phyloP scores from a whole-genome alignment of 1,140 invertebrate species.

The Mamestra configurata region DNA sequence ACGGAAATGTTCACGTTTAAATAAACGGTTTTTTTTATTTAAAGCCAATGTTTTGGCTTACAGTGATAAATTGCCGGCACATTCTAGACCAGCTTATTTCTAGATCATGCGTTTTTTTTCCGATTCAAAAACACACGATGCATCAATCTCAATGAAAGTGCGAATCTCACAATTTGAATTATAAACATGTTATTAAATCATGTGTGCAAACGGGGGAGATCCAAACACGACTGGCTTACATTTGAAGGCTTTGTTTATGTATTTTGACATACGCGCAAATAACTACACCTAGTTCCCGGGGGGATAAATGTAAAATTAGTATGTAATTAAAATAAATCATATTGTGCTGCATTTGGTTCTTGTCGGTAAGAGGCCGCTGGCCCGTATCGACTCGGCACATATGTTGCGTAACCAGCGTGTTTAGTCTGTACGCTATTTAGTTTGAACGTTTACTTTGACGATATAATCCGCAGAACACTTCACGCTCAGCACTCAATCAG shows the following conservation, averaged over 20 bases:
- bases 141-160: constrained; percentile 14
- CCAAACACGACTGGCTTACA: constrained; percentile 30
- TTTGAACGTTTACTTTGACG: constrained; percentile 59
- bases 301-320: constrained; percentile 32
- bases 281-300: constrained; percentile 11
- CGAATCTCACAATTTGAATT: constrained; percentile 4
- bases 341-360: constrained; percentile 51
- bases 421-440: constrained; percentile 60
- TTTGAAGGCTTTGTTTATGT: constrained; percentile 35
- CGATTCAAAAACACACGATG: neutral
- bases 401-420: constrained; percentile 58
- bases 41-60: constrained; percentile 40
- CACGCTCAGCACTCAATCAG: constrained; percentile 47
- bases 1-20: constrained; percentile 32
- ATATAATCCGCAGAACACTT: constrained; percentile 63
- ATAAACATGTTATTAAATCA: constrained; percentile 36
- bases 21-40: constrained; percentile 23
- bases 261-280: constrained; percentile 47
- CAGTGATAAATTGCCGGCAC: constrained; percentile 23
- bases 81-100: neutral
- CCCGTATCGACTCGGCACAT: constrained; percentile 32
- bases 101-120: constrained; percentile 8
- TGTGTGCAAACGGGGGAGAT: constrained; percentile 16
- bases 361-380: constrained; percentile 25
- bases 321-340: constrained; percentile 52